Evolutionary conservation across 2,888 invertebrate genomes (phyloP), one percentile per base, ranked within the genome.

Genomic region (Margaritifera margaritifera): DNA sequence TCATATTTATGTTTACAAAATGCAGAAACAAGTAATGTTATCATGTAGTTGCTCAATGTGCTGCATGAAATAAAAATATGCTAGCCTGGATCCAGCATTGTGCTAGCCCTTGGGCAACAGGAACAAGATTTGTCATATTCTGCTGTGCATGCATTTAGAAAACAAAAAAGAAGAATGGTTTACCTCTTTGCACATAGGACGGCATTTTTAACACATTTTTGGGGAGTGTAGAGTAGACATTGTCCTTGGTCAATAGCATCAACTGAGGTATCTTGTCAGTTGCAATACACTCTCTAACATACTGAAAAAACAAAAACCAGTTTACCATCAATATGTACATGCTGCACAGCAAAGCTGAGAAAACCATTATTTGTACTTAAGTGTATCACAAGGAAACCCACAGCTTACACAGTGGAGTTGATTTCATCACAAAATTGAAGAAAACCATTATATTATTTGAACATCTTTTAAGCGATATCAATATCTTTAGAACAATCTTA

Each of bases 201-300:
- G 91, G 91, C 78, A 90, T 83, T 42, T 87, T 86, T 80, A 91
- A 90, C 51, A 81, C 81, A 61, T 87, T 88, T 25, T 84, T 86
- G 2, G 90, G 90, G 25, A 92, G 78, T 25, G 86, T 86, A 51
- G 80, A 78, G 79, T 89, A 89, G n/a, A 92, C 86, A 58, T 83
- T 84, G 59, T 90, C 88, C 68, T 88, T 89, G 19, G 89, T 87
- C 75, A 91, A 86, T 60, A 92, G 81, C 89, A 91, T 90, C 64
- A 92, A 80, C 76, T 91, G 90, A 19, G 92, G 91, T 27, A 90
- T 88, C 60, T 84, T 84, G 27, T 88, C 87, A 69, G 88, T 87
- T 2, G 89, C 86, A 64, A 91, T 86, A 77, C 90, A 90, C 54
- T 90, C 89, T 27, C 91, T 84, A 42, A 92, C 90, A 80, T 91